These are phyloP conservation scores for Corticium candelabrum DNA, from an alignment of 37 sponge, comb jelly and placozoan species.

Conservation along the genomic window DNA sequence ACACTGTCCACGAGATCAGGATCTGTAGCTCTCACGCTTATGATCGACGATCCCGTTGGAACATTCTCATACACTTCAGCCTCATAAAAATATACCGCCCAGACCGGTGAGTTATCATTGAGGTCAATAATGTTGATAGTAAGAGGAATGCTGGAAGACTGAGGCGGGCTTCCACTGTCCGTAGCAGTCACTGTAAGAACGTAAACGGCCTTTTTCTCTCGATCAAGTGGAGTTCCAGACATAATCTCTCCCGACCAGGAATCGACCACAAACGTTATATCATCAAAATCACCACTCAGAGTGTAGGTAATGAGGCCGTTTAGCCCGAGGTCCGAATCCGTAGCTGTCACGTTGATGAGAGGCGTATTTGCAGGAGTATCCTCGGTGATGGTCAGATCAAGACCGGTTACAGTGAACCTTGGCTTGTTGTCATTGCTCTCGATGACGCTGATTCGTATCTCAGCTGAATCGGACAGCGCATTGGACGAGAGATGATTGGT, in stretches of 20 bases:
- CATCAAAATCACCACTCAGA: neutral
- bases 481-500: neutral
- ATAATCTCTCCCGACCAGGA: neutral
- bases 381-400: neutral
- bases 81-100: neutral
- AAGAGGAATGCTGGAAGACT: neutral
- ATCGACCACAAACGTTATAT: neutral
- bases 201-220: neutral
- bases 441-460: neutral
- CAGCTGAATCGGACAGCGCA: neutral
- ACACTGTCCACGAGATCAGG: neutral
- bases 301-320: conserved; percentile 49
- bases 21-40: conserved; percentile 1
- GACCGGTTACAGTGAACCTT: neutral
- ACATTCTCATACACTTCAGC: neutral
- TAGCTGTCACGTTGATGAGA: neutral
- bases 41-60: neutral
- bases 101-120: conserved; percentile 2
- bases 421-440: conserved; percentile 9
- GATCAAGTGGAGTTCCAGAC: neutral
- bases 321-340: conserved; percentile 17
- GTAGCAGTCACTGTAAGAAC: neutral
- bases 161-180: neutral
- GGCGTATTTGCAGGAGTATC: neutral
- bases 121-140: neutral